A percentile compares a stretch with the other conserved stretches of the same genome.
phyloP scores from a whole-genome alignment of 1,140 invertebrate genomes.

The Diabrotica virgifera region DNA sequence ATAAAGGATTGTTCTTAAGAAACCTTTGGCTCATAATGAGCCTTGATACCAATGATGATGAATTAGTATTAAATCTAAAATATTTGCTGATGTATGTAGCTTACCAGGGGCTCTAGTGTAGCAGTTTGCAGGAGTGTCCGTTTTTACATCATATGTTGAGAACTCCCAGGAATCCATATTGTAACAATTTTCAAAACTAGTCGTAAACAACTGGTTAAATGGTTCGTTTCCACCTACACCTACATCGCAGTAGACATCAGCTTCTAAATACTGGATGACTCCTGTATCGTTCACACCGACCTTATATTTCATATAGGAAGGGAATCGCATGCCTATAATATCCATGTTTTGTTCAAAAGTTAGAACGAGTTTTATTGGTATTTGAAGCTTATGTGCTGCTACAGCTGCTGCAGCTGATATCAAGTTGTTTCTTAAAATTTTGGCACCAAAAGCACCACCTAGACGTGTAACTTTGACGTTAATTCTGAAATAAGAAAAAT shows the following conservation, averaged over 20 bases:
- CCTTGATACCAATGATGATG: no score
- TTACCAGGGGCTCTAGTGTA: conserved; percentile 32
- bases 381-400: conserved; percentile 54
- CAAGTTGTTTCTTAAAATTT: conserved; percentile 54
- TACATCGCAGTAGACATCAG: conserved; percentile 25
- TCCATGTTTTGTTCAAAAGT: conserved; percentile 65
- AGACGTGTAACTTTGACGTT: conserved; percentile 59
- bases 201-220: conserved; percentile 8
- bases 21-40: no score
- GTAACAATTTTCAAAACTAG: conserved; percentile 25
- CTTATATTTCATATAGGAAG: conserved; percentile 60
- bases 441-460: conserved; percentile 69
- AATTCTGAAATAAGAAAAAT: conserved; percentile 38
- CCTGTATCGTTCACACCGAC: conserved; percentile 65
- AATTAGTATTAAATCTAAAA: no score
- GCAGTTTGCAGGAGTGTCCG: conserved; percentile 25
- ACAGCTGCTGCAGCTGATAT: conserved; percentile 56
- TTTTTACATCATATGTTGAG: conserved; percentile 24
- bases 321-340: conserved; percentile 55
- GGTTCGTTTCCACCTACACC: conserved; percentile 29
- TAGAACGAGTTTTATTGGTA: conserved; percentile 59
- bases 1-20: no score
- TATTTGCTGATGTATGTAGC: background rate
- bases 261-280: conserved; percentile 64
- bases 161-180: conserved; percentile 18